phyloP scores from a whole-genome alignment of 2,888 invertebrate genomes.

The Reticulitermes lucifugus region DNA sequence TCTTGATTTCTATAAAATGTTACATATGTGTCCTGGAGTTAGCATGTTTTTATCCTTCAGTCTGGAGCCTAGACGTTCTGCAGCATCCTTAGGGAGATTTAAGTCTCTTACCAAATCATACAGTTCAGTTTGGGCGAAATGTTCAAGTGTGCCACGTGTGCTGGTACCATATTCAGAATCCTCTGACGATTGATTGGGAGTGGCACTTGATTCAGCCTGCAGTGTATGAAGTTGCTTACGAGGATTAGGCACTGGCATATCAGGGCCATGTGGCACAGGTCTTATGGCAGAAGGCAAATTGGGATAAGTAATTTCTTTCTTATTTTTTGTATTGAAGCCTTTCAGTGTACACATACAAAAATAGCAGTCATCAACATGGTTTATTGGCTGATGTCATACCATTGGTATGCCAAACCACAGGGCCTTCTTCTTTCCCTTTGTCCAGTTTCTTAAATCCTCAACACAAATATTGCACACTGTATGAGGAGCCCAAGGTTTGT shows the following conservation, averaged over 20 bases:
- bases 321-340: not conserved
- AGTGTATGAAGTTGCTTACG: constrained; percentile 21
- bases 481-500: constrained; percentile 9
- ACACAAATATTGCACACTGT: not conserved
- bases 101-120: constrained; percentile 55
- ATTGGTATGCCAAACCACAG: constrained; percentile 31
- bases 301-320: not conserved
- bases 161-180: constrained; percentile 48
- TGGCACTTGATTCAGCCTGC: constrained; percentile 30
- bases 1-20: constrained; percentile 15
- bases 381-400: not conserved
- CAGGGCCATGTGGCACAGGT: constrained; percentile 48
- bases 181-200: constrained; percentile 22
- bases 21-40: constrained; percentile 40
- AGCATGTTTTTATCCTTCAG: constrained; percentile 53
- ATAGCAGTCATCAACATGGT: not conserved
- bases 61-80: constrained; percentile 53
- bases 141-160: constrained; percentile 49
- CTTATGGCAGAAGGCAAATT: constrained; percentile 39
- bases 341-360: not conserved
- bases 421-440: not conserved
- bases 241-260: constrained; percentile 46
- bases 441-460: constrained; percentile 10
- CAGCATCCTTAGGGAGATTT: constrained; percentile 54
- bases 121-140: constrained; percentile 53